A percentile compares a stretch with the other conserved stretches of the same genome.
Conservation (phyloP, 2,113 vertebrate species). For the Thermophis baileyi region DNA sequence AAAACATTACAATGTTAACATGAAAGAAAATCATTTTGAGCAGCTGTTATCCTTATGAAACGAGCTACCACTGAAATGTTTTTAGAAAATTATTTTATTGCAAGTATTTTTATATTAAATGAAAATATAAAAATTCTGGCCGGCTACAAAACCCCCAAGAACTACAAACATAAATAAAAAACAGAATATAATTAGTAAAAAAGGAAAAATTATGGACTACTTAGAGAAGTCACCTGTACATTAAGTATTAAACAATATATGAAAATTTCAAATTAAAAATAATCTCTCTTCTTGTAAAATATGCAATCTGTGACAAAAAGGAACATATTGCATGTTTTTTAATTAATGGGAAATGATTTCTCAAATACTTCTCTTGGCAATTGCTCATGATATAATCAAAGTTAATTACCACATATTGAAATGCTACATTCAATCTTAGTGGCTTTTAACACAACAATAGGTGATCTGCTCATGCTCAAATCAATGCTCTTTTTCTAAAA, state of each 20-base stretch:
- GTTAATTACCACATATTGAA: neutral
- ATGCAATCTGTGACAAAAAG: neutral
- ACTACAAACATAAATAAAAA: neutral
- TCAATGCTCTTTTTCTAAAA: neutral
- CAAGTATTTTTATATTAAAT: neutral
- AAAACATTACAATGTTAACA: neutral
- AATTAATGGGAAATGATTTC: neutral
- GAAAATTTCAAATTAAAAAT: neutral
- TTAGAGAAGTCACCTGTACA: neutral
- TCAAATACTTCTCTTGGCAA: neutral
- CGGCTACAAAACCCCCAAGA: neutral
- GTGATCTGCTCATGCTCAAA: neutral
- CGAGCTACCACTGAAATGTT: neutral
- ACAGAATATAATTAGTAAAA: neutral
- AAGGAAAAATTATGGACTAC: neutral
- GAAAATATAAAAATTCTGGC: neutral
- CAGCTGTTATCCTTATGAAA: neutral
- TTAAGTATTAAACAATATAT: neutral
- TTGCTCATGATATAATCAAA: neutral
- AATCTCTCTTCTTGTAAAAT: neutral
- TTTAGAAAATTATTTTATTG: neutral
- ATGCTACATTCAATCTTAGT: neutral
- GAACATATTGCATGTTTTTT: neutral
- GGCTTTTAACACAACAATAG: neutral
- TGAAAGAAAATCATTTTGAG: neutral